These are phyloP conservation scores for Pachydiplax longipennis DNA, from an alignment of 2,888 invertebrate genomes.

Conservation along the genomic window DNA sequence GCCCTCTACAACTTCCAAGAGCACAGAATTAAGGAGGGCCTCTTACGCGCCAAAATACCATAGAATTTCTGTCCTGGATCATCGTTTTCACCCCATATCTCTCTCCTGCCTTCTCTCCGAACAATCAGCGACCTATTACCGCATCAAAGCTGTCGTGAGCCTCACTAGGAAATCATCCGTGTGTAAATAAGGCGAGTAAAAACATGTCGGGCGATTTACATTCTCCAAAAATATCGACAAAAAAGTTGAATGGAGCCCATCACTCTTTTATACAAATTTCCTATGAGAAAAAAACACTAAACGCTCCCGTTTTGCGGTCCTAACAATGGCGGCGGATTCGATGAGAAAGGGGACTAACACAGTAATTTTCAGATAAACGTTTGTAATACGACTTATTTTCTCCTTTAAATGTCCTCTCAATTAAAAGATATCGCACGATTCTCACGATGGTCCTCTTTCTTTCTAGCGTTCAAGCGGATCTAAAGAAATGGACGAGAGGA, in stretches of 20 bases:
- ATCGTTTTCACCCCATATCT: conserved; percentile 22
- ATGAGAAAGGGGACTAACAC: conserved; percentile 8
- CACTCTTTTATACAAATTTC: not conserved
- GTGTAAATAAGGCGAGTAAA: conserved; percentile 8
- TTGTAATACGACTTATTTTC: conserved; percentile 31
- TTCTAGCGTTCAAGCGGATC: not conserved
- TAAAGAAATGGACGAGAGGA: not conserved
- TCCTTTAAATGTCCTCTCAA: not conserved
- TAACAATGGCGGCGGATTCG: not conserved
- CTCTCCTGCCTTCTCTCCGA: not conserved
- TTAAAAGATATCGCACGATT: not conserved
- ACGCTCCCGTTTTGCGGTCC: not conserved
- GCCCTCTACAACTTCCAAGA: conserved; percentile 3
- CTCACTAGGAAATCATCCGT: not conserved
- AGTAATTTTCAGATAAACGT: conserved; percentile 23
- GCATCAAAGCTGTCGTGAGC: not conserved
- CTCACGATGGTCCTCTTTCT: not conserved
- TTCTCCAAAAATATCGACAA: not conserved
- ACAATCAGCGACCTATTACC: not conserved
- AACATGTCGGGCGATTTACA: conserved; percentile 3
- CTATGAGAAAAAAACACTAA: not conserved
- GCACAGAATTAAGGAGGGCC: conserved; percentile 21
- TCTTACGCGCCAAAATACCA: conserved; percentile 42
- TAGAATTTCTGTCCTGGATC: conserved; percentile 24
- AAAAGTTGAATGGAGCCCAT: not conserved